phyloP scores from a whole-genome alignment of 2,113 vertebrate species.

The Columba livia region DNA sequence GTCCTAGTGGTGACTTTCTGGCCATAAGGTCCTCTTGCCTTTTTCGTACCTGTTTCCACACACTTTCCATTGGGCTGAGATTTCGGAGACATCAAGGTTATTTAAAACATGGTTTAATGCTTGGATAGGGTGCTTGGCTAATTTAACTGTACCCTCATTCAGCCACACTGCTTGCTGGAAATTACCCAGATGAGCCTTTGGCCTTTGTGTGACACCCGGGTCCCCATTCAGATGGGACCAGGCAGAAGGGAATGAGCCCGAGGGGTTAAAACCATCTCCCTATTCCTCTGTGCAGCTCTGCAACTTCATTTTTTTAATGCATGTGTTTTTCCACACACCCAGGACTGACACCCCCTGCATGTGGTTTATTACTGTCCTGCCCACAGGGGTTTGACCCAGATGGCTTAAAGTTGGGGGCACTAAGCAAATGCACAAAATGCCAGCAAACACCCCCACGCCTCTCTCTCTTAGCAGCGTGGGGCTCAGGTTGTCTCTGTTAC shows the following conservation, averaged over 20 bases:
- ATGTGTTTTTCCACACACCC: neutral
- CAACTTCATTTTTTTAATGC: neutral
- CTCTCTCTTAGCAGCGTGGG: neutral
- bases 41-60: neutral
- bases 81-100: neutral
- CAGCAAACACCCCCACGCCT: neutral
- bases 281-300: neutral
- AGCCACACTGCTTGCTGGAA: neutral
- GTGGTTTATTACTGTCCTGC: neutral
- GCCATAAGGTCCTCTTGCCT: neutral
- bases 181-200: neutral
- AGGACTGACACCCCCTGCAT: neutral
- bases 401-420: neutral
- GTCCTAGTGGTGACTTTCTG: neutral
- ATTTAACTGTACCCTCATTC: neutral
- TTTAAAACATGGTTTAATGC: slow-evolving; percentile 1
- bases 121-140: neutral
- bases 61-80: neutral
- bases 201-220: neutral
- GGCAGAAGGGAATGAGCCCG: neutral
- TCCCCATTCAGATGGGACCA: fast-evolving
- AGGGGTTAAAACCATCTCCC: neutral
- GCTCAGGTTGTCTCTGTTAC: fast-evolving
- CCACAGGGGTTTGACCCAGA: neutral
- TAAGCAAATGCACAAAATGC: fast-evolving